A percentile compares a stretch with the other conserved stretches of the same genome.
These are phyloP conservation scores for Artemia franciscana DNA, from an alignment of 1,140 invertebrate genomes.

Conservation along the genomic window DNA sequence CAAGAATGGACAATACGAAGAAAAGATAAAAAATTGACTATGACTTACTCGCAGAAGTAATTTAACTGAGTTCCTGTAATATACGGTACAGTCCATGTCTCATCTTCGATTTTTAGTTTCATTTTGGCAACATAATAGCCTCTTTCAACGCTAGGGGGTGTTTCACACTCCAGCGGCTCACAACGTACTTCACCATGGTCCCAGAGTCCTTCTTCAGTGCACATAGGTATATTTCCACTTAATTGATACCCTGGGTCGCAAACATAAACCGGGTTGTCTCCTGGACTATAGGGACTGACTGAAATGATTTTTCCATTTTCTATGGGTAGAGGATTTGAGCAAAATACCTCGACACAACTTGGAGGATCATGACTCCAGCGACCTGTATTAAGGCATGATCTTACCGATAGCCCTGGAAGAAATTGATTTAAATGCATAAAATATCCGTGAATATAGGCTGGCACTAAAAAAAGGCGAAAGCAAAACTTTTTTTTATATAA, in stretches of 20 bases:
- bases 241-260: slow-evolving; percentile 19
- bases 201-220: slow-evolving; percentile 19
- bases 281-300: neutral
- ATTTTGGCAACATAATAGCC: neutral
- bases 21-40: no score
- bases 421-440: no score
- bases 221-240: slow-evolving; percentile 15
- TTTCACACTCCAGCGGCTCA: slow-evolving; percentile 15
- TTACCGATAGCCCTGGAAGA: neutral
- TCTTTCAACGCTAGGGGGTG: slow-evolving; percentile 14
- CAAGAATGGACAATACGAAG: no score
- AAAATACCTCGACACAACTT: slow-evolving; percentile 7
- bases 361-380: slow-evolving; percentile 6
- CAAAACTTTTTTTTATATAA: no score
- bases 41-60: neutral
- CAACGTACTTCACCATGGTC: slow-evolving; percentile 16
- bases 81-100: neutral
- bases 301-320: slow-evolving; percentile 1
- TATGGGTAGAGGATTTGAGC: neutral
- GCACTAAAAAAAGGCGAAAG: no score
- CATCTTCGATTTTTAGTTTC: neutral
- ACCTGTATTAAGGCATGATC: slow-evolving; percentile 5
- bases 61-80: neutral
- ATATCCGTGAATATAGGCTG: no score
- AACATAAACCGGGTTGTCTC: slow-evolving; percentile 14